Evolutionary conservation across 2,797 vertebrate genomes (phyloP).

Genomic region (Petrocephalus sullivani): DNA sequence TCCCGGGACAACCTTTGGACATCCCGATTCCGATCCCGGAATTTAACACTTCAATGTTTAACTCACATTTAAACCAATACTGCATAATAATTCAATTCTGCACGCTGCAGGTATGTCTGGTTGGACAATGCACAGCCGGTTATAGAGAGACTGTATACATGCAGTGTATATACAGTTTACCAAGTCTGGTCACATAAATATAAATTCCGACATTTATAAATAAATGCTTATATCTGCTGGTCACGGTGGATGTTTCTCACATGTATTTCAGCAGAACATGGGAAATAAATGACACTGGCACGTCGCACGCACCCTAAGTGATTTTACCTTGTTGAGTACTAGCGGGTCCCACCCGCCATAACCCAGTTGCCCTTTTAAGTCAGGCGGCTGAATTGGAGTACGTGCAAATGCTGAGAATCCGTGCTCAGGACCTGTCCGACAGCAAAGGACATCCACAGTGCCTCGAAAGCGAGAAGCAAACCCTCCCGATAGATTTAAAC

Average conservation of each 20-base stretch:
- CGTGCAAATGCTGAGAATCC: neutral
- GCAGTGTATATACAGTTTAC: neutral
- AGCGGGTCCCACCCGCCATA: slow-evolving; percentile 33
- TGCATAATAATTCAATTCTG: neutral
- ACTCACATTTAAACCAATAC: neutral
- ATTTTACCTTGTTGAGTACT: neutral
- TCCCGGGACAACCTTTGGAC: neutral
- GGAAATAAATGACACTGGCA: neutral
- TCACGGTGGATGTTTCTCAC: neutral
- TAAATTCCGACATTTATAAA: neutral
- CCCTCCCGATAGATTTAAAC: neutral
- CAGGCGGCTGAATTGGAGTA: neutral
- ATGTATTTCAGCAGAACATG: neutral
- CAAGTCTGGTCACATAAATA: neutral
- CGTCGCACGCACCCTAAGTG: neutral
- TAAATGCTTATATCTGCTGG: neutral
- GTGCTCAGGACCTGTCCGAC: neutral
- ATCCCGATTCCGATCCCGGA: neutral
- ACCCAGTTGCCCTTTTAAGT: slow-evolving; percentile 44
- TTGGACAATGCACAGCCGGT: neutral
- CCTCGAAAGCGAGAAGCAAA: neutral
- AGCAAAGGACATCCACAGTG: neutral
- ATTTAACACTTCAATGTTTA: neutral
- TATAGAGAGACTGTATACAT: neutral
- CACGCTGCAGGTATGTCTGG: neutral